Percentiles rank a stretch among this genome's conserved stretches.
These are phyloP conservation scores for Seriola rivoliana DNA, from an alignment of 2,113 vertebrate species.

Conservation along the genomic window DNA sequence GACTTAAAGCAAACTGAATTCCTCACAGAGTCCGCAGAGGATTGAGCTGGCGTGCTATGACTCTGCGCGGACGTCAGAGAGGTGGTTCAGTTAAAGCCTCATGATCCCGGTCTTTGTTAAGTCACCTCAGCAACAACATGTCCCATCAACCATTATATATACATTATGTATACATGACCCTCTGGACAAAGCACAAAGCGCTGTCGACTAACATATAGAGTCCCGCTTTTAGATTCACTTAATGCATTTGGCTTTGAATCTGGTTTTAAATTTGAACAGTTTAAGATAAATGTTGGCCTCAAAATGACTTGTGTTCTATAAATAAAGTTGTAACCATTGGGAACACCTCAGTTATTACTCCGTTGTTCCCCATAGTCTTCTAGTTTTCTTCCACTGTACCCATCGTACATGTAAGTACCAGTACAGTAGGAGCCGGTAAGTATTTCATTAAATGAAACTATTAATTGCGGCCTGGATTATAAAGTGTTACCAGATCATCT, in stretches of 20 bases:
- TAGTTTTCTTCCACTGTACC: background rate
- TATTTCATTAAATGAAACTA: background rate
- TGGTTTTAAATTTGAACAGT: background rate
- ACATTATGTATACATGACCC: background rate
- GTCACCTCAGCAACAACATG: conserved; percentile 49
- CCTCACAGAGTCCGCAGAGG: conserved; percentile 17
- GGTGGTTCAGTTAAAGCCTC: conserved; percentile 38
- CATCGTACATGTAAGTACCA: background rate
- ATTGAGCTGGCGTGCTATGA: background rate
- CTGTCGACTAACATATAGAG: background rate
- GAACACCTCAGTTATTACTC: background rate
- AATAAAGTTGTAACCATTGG: background rate
- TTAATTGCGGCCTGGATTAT: background rate
- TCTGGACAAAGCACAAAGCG: conserved; percentile 48
- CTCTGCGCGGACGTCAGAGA: conserved; percentile 15
- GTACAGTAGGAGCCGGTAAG: background rate
- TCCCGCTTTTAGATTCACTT: background rate
- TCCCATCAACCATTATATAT: conserved; percentile 50
- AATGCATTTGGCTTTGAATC: conserved; percentile 6
- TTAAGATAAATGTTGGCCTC: background rate
- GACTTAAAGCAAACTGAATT: conserved; percentile 16
- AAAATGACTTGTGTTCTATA: background rate
- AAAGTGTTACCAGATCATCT: background rate
- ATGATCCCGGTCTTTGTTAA: conserved; percentile 49
- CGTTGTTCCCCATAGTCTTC: background rate